These are phyloP conservation scores for Acarapis woodi DNA, from an alignment of 1,140 invertebrate genomes.

Conservation along the genomic window DNA sequence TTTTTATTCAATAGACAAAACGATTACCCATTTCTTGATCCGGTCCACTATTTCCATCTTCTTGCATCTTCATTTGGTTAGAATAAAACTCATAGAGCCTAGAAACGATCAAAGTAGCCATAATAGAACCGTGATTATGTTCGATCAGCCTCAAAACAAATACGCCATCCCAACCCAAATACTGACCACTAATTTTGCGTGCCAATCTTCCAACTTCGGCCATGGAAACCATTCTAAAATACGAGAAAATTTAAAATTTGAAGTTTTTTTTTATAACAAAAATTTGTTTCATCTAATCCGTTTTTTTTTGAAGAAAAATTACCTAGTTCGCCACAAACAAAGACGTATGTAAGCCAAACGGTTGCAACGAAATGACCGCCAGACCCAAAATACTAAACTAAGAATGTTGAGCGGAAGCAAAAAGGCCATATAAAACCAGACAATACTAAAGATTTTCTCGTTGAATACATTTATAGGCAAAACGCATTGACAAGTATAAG, in stretches of 20 bases:
- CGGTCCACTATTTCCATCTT: slow-evolving; percentile 11
- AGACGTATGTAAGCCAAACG: slow-evolving; percentile 17
- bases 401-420: slow-evolving; percentile 18
- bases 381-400: slow-evolving; percentile 18
- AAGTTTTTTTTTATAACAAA: too few species aligned
- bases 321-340: slow-evolving; percentile 17
- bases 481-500: slow-evolving; percentile 22
- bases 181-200: slow-evolving; percentile 16
- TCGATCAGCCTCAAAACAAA: slow-evolving; percentile 19
- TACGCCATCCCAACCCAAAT: slow-evolving; percentile 19
- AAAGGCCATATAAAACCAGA: slow-evolving; percentile 20
- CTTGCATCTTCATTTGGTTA: slow-evolving; percentile 16
- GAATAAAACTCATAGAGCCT: slow-evolving; percentile 16
- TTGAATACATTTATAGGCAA: slow-evolving; percentile 26
- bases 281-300: too few species aligned
- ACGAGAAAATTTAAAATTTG: too few species aligned
- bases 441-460: slow-evolving; percentile 23
- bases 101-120: slow-evolving; percentile 16
- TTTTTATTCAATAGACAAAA: too few species aligned
- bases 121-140: slow-evolving; percentile 18
- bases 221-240: slow-evolving; percentile 15
- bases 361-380: slow-evolving; percentile 17
- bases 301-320: too few species aligned
- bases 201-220: slow-evolving; percentile 16
- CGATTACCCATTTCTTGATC: slow-evolving; percentile 11